phyloP scores from a whole-genome alignment of 2,797 vertebrate genomes.

The Staurois parvus region DNA sequence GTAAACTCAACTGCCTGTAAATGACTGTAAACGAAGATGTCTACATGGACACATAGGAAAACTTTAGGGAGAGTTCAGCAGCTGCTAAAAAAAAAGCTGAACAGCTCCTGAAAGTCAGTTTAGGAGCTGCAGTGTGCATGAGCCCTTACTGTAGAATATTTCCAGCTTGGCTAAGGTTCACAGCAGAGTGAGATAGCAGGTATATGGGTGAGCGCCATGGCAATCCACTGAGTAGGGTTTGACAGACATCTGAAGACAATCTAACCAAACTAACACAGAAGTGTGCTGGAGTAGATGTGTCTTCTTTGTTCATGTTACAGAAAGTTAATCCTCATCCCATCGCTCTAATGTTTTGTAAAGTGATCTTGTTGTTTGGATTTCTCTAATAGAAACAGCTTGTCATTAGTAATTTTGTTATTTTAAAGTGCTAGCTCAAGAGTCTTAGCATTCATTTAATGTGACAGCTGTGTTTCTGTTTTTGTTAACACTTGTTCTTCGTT shows the following conservation, averaged over 20 bases:
- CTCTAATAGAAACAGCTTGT: constrained; percentile 32
- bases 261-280: constrained; percentile 18
- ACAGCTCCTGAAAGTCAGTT: too few relatives aligned
- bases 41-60: too few relatives aligned
- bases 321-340: constrained; percentile 33
- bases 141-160: too few relatives aligned
- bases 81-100: too few relatives aligned
- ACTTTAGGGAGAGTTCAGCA: too few relatives aligned
- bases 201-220: constrained; percentile 37
- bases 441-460: constrained; percentile 39
- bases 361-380: constrained; percentile 49
- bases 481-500: constrained; percentile 50
- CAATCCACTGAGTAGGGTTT: background rate
- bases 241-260: background rate
- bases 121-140: too few relatives aligned
- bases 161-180: too few relatives aligned
- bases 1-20: too few relatives aligned
- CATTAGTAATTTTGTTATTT: constrained; percentile 53
- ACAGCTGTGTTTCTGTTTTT: constrained; percentile 60
- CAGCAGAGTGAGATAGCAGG: too few relatives aligned
- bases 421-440: constrained; percentile 19
- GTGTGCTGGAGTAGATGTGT: background rate
- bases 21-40: too few relatives aligned
- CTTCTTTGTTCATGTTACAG: constrained; percentile 38
- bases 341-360: constrained; percentile 53